Percentiles rank a stretch among this genome's conserved stretches.
Conservation (phyloP, 2,888 invertebrate species). For the Cephalotes varians region DNA sequence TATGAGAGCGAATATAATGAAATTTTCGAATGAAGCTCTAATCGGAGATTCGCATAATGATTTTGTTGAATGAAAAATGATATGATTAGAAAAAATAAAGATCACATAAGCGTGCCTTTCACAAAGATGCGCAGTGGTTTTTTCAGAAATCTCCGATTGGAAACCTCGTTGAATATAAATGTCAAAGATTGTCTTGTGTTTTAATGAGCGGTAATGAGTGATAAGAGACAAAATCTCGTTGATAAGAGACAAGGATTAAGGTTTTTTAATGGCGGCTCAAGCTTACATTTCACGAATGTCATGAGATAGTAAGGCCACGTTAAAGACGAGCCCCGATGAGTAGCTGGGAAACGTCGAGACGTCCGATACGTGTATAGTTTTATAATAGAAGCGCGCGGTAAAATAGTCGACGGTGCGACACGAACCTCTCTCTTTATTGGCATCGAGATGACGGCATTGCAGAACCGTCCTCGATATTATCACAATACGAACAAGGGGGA, state of each 20-base stretch:
- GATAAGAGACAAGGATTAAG: neutral
- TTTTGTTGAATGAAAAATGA: neutral
- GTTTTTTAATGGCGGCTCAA: conserved; percentile 13
- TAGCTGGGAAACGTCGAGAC: neutral
- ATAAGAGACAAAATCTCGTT: conserved; percentile 1
- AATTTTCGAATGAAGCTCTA: neutral
- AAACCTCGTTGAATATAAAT: neutral
- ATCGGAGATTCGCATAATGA: neutral
- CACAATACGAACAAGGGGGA: conserved; percentile 66
- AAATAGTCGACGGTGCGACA: conserved; percentile 50
- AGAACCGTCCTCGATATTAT: conserved; percentile 65
- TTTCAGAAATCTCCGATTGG: neutral
- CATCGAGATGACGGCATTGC: conserved; percentile 51
- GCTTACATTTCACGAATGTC: conserved; percentile 24
- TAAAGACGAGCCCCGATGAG: neutral
- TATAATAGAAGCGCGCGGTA: neutral
- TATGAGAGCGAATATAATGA: neutral
- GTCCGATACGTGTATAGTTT: neutral
- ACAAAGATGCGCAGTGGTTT: neutral
- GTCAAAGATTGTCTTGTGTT: neutral
- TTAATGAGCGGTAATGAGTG: conserved; percentile 20
- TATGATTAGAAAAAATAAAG: neutral
- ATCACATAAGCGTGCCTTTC: neutral
- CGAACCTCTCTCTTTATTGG: conserved; percentile 62
- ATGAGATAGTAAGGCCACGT: neutral